phyloP scores from a whole-genome alignment of 1,140 invertebrate species.

The Theocolax elegans region DNA sequence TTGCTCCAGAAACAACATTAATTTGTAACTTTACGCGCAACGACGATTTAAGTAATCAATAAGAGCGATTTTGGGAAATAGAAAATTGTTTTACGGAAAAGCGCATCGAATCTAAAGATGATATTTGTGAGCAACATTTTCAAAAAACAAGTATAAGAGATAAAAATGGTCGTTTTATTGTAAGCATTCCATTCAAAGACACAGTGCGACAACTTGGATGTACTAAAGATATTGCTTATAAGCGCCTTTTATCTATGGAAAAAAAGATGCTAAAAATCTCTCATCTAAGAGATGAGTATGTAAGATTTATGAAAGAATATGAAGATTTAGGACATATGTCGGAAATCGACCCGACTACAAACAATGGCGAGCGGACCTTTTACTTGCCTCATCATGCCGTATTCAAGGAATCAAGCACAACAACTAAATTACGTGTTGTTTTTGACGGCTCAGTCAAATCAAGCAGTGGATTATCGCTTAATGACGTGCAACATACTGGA shows the following conservation, averaged over 20 bases:
- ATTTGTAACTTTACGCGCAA: background rate
- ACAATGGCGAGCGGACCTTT: background rate
- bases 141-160: no score
- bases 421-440: no score
- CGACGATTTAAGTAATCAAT: background rate
- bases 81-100: background rate
- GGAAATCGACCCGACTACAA: background rate
- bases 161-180: no score
- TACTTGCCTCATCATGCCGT: no score
- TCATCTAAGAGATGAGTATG: conserved; percentile 48
- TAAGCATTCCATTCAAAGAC: conserved; percentile 49
- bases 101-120: background rate
- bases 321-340: no score
- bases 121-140: background rate
- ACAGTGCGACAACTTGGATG: conserved; percentile 43
- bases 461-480: no score
- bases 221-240: conserved; percentile 1
- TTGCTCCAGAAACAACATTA: no score
- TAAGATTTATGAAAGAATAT: background rate
- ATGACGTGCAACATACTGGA: no score
- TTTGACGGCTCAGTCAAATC: no score
- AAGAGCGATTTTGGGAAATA: background rate
- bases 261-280: conserved; percentile 37
- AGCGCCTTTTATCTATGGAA: conserved; percentile 42
- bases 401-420: background rate